A percentile compares a stretch with the other conserved stretches of the same genome.
phyloP scores from a whole-genome alignment of 2,888 invertebrate species.

The Drosophila trichaetosa region DNA sequence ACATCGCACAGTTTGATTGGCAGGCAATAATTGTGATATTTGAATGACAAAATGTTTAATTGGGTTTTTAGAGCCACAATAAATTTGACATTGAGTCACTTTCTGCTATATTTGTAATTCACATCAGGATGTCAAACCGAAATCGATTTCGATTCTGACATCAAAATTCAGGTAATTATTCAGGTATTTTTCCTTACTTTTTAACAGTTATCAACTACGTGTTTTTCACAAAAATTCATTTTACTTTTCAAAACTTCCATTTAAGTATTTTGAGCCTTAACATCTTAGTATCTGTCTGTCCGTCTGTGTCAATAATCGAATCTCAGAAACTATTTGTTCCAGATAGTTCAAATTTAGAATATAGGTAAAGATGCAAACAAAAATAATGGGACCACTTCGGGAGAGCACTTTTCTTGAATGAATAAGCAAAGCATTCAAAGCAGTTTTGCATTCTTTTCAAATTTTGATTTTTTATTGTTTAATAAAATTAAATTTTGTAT shows the following conservation, averaged over 20 bases:
- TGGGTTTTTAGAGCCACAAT: slow-evolving; percentile 59
- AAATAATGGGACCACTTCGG: no score
- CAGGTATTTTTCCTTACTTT: background rate
- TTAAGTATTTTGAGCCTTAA: background rate
- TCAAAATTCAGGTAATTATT: background rate
- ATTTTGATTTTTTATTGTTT: background rate
- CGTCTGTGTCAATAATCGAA: background rate
- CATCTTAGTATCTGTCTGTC: background rate
- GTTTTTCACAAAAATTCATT: background rate
- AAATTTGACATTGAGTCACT: slow-evolving; percentile 45
- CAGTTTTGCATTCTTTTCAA: background rate
- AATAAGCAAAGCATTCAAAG: no score
- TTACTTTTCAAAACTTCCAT: background rate
- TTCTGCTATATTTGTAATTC: background rate
- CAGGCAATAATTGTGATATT: slow-evolving; percentile 47
- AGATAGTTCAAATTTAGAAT: background rate
- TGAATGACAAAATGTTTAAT: slow-evolving; percentile 63
- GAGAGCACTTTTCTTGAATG: no score
- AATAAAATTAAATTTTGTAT: no score
- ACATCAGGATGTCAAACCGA: background rate
- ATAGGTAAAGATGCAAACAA: no score
- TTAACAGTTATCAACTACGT: background rate
- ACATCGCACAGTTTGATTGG: slow-evolving; percentile 24
- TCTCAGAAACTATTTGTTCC: background rate
- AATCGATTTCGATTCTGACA: background rate